Percentiles rank a stretch among this genome's conserved stretches.
phyloP scores from a whole-genome alignment of 2,888 invertebrate genomes.

The Drosophila flavopinicola region DNA sequence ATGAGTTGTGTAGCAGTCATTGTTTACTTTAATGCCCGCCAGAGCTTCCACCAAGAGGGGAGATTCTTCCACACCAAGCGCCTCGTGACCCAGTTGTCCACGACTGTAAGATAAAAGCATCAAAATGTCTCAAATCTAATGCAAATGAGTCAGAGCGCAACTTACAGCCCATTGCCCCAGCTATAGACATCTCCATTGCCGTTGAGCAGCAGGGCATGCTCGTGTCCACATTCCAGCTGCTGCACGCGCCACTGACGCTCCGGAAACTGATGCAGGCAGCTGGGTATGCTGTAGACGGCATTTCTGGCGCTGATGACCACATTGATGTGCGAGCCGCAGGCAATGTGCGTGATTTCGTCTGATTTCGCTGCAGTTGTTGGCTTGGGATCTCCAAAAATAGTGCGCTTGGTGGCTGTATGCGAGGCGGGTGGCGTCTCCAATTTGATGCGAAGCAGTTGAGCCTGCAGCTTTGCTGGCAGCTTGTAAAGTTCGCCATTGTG shows the following conservation, averaged over 20 bases:
- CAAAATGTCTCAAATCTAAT: background rate
- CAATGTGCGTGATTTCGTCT: constrained; percentile 84
- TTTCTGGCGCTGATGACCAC: constrained; percentile 85
- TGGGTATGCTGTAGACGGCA: constrained; percentile 87
- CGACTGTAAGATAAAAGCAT: constrained; percentile 86
- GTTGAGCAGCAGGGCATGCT: constrained; percentile 91
- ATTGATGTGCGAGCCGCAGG: constrained; percentile 85
- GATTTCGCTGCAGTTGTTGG: background rate
- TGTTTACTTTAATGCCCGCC: constrained; percentile 88
- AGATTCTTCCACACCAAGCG: constrained; percentile 85
- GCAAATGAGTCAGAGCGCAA: too few relatives aligned
- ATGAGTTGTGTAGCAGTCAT: background rate
- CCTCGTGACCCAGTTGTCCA: constrained; percentile 94
- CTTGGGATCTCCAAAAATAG: constrained; percentile 67
- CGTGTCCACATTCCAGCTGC: constrained; percentile 91
- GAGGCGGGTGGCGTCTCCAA: constrained; percentile 52
- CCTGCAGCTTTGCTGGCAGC: constrained; percentile 45
- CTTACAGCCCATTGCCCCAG: constrained; percentile 93
- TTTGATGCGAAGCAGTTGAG: constrained; percentile 55
- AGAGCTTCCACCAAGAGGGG: constrained; percentile 90
- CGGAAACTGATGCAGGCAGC: constrained; percentile 85
- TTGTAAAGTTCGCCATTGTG: constrained; percentile 77
- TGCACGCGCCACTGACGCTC: constrained; percentile 86
- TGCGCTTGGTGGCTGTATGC: constrained; percentile 61
- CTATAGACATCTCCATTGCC: constrained; percentile 90